Base-by-base conservation (phyloP, 2,113 vertebrate species). In the Syngnathus scovelli region DNA sequence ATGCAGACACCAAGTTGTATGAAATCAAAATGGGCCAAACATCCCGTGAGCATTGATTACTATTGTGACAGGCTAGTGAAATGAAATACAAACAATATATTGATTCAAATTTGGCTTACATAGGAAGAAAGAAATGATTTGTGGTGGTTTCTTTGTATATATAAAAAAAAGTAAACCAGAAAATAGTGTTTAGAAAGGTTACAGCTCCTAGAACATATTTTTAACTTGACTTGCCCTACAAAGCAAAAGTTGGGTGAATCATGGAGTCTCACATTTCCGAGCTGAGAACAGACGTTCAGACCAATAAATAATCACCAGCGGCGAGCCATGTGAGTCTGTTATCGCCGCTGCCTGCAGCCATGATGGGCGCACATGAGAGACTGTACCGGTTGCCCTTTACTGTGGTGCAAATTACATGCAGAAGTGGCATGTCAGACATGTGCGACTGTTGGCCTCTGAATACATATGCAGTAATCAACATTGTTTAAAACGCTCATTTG, bases 401-500 rank as follows among this genome's bases (percentile, higher is more conserved):
- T 62, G 83, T 80, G 71, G 74, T 78, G 78, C 85, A 89, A 89
- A 88, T 90, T 85, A 88, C 80, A 88, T 85, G 83, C 77, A 81
- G 85, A 87, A 80, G 83, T 84, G 73, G 81, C 88, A 88, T 90
- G 88, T 90, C 89, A 90, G 88, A 88, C 89, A 87, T 75, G 80
- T 88, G 86, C 83, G 88, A 88, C 86, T 88, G 87, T 87, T 90
- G 88, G 83, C 84, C 87, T 89, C 80, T 90, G 86, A 89, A 92
- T 91, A 81, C 88, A 91, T 88, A 89, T 87, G 85, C 87, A 75
- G 87, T 84, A 86, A 90, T 91, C 87, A 91, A 86, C 85, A 77
- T 85, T 90, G 87, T 89, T 91, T 89, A 91, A 88, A 89, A 90
- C 87, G 83, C 87, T 84, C 74, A 89, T 89, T 90, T 91, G 88